These are phyloP conservation scores for Drosophila ironensis DNA, from an alignment of 1,140 invertebrate species.

Conservation along the genomic window DNA sequence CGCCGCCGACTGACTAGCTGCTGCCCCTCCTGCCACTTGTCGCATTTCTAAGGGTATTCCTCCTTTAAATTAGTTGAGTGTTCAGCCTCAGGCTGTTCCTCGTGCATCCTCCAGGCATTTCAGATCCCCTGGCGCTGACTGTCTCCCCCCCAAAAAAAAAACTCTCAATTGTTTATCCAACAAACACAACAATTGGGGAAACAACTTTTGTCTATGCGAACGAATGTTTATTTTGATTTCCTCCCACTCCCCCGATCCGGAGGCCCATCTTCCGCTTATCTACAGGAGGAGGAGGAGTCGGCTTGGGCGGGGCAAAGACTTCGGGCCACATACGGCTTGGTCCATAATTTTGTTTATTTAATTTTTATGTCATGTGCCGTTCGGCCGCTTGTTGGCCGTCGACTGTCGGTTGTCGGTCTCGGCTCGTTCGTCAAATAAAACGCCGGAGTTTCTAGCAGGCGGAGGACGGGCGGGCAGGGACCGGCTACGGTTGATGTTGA, in stretches of 20 bases:
- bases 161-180: slow-evolving; percentile 65
- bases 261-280: slow-evolving; percentile 61
- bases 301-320: not conserved
- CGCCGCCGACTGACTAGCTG: no score
- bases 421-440: slow-evolving; percentile 30
- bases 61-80: slow-evolving; percentile 29
- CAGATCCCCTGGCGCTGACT: slow-evolving; percentile 18
- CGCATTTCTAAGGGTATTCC: not conserved
- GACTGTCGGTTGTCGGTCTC: slow-evolving; percentile 27
- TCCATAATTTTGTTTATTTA: slow-evolving; percentile 81
- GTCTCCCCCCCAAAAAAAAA: slow-evolving; percentile 27
- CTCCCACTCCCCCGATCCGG: slow-evolving; percentile 20
- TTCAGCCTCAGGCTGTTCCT: slow-evolving; percentile 1
- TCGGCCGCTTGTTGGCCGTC: slow-evolving; percentile 52
- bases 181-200: slow-evolving; percentile 68
- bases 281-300: not conserved
- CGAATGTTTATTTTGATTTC: slow-evolving; percentile 75
- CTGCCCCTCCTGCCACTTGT: not conserved
- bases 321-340: slow-evolving; percentile 55
- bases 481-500: not conserved
- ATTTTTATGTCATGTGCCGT: slow-evolving; percentile 78
- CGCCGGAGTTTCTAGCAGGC: slow-evolving; percentile 8
- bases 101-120: slow-evolving; percentile 1
- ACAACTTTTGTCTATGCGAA: slow-evolving; percentile 45
- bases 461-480: not conserved